Evolutionary conservation across 2,113 vertebrate species (phyloP).

Genomic region (Cettia cetti): DNA sequence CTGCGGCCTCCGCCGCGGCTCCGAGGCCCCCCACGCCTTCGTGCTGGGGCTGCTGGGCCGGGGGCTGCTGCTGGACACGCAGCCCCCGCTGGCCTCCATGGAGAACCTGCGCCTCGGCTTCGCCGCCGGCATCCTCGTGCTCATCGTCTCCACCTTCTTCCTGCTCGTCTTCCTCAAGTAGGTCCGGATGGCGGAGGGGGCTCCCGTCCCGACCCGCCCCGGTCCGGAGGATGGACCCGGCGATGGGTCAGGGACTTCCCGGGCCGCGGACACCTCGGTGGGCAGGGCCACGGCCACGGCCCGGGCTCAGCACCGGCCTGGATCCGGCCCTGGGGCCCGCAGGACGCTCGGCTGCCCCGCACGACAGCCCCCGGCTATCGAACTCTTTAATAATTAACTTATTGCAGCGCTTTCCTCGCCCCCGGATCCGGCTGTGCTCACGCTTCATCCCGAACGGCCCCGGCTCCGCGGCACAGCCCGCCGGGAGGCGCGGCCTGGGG

Average conservation of each 20-base stretch:
- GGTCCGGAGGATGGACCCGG: not conserved
- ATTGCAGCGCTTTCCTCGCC: not conserved
- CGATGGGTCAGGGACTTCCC: not conserved
- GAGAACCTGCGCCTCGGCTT: constrained; percentile 66
- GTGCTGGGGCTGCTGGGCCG: constrained; percentile 44
- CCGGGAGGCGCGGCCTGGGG: accelerated
- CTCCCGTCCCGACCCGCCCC: not conserved
- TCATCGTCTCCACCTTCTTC: constrained; percentile 63
- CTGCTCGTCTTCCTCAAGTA: constrained; percentile 66
- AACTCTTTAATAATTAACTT: not conserved
- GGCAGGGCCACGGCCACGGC: not conserved
- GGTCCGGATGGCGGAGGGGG: not conserved
- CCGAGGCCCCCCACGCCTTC: not conserved
- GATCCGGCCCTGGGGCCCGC: not conserved
- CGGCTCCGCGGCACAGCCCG: not conserved
- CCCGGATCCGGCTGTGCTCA: accelerated
- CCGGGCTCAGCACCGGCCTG: not conserved
- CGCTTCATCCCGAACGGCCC: accelerated
- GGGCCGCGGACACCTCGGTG: not conserved
- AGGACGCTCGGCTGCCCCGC: not conserved
- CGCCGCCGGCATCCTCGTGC: constrained; percentile 57
- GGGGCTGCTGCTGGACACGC: constrained; percentile 13
- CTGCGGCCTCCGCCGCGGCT: not conserved
- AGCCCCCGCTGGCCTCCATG: constrained; percentile 27
- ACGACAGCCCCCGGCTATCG: accelerated